phyloP scores from a whole-genome alignment of 2,797 vertebrate genomes.

The Peromyscus eremicus region DNA sequence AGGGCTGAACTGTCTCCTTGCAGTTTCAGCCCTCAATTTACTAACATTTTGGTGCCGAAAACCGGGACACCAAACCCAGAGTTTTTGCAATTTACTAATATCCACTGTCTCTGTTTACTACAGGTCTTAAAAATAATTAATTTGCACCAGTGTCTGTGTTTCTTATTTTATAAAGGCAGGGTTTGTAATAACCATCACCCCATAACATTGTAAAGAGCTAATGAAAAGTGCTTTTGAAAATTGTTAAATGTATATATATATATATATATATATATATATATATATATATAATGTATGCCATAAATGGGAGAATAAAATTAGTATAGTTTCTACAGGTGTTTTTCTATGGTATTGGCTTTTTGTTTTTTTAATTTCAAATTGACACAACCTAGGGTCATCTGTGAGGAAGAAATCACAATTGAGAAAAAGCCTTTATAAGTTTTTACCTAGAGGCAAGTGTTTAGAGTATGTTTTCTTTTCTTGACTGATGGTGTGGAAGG shows the following conservation, averaged over 20 bases:
- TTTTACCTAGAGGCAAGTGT: neutral
- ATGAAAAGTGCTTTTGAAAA: neutral
- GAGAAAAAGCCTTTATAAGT: neutral
- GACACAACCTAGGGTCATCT: neutral
- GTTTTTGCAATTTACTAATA: too few species aligned
- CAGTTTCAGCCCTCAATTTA: too few species aligned
- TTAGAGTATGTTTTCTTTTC: too few species aligned
- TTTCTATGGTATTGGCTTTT: neutral
- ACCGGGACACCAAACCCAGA: too few species aligned
- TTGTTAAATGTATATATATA: neutral
- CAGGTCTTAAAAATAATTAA: neutral
- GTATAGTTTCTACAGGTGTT: neutral
- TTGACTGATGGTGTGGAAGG: neutral
- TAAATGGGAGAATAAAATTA: constrained; percentile 8
- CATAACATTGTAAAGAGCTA: neutral
- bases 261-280: too few species aligned
- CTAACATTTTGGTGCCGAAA: too few species aligned
- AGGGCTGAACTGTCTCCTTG: too few species aligned
- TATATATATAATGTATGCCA: neutral
- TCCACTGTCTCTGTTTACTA: neutral
- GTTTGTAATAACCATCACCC: neutral
- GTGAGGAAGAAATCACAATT: neutral
- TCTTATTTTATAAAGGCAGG: neutral
- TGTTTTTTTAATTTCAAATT: neutral
- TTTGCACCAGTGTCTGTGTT: neutral